Evolutionary conservation across 2,888 invertebrate genomes (phyloP).

Genomic region (Leptura quadrifasciata): DNA sequence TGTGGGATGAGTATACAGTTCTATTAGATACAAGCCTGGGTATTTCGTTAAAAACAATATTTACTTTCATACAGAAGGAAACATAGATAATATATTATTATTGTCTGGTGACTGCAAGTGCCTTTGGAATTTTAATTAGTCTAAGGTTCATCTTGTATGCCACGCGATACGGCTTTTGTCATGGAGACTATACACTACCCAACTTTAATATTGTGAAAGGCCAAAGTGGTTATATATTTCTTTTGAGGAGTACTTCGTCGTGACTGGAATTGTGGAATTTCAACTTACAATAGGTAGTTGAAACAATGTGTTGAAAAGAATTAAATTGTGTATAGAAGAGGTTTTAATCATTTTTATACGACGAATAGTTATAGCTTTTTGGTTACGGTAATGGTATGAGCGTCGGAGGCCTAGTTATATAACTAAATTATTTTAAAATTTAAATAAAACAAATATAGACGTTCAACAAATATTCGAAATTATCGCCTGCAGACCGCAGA

Average conservation of each 20-base stretch:
- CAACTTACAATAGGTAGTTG: neutral
- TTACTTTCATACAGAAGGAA: slow-evolving; percentile 32
- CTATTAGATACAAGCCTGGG: slow-evolving; percentile 10
- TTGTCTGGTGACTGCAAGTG: slow-evolving; percentile 32
- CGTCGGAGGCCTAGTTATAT: no score
- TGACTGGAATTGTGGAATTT: neutral
- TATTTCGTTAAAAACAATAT: slow-evolving; percentile 29
- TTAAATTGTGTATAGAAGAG: no score
- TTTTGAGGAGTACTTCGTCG: neutral
- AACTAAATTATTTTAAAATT: no score
- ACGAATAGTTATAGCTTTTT: no score
- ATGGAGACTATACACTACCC: neutral
- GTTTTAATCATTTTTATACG: no score
- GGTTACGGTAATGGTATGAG: no score
- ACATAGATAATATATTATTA: slow-evolving; percentile 30
- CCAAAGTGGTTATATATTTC: slow-evolving; percentile 1
- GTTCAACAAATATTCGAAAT: no score
- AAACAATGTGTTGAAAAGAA: no score
- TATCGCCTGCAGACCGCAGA: no score
- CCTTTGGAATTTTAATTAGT: slow-evolving; percentile 46
- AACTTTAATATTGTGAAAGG: neutral
- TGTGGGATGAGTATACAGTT: slow-evolving; percentile 53
- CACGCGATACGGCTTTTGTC: slow-evolving; percentile 21
- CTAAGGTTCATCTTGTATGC: slow-evolving; percentile 39
- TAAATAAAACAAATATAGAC: no score